Evolutionary conservation across 2,113 vertebrate genomes (phyloP).

Genomic region (Clarias magur): DNA sequence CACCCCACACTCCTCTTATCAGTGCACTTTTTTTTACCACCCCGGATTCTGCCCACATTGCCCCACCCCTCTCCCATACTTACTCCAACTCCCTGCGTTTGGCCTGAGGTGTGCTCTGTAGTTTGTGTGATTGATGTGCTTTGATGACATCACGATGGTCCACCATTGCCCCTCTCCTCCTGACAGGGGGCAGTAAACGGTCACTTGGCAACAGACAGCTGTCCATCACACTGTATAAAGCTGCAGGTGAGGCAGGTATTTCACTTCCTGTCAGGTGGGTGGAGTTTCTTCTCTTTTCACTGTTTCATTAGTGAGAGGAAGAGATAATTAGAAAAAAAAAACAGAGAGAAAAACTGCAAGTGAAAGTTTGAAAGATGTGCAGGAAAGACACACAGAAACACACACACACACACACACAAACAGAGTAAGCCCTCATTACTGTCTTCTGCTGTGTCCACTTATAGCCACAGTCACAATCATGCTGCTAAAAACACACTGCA

Average conservation of each 20-base stretch:
- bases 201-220: slow-evolving; percentile 58
- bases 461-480: slow-evolving; percentile 12
- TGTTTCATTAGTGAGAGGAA: slow-evolving; percentile 63
- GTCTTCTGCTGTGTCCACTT: not conserved
- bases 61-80: slow-evolving; percentile 64
- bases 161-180: slow-evolving; percentile 80
- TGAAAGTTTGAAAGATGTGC: not conserved
- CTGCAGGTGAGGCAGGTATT: not conserved
- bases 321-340: not conserved
- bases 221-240: slow-evolving; percentile 24
- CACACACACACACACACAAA: slow-evolving; percentile 43
- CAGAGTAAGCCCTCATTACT: not conserved
- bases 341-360: not conserved
- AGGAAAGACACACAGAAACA: slow-evolving; percentile 35
- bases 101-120: slow-evolving; percentile 84
- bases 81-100: slow-evolving; percentile 87
- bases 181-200: slow-evolving; percentile 62
- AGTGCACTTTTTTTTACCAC: too few relatives aligned
- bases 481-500: slow-evolving; percentile 1
- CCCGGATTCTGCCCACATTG: not conserved
- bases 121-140: slow-evolving; percentile 85
- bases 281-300: slow-evolving; percentile 57
- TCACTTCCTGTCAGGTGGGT: slow-evolving; percentile 61
- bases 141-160: slow-evolving; percentile 83
- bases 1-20: not conserved